Base-by-base conservation (phyloP, 2,888 invertebrate species). In the Caenorhabditis becei region DNA sequence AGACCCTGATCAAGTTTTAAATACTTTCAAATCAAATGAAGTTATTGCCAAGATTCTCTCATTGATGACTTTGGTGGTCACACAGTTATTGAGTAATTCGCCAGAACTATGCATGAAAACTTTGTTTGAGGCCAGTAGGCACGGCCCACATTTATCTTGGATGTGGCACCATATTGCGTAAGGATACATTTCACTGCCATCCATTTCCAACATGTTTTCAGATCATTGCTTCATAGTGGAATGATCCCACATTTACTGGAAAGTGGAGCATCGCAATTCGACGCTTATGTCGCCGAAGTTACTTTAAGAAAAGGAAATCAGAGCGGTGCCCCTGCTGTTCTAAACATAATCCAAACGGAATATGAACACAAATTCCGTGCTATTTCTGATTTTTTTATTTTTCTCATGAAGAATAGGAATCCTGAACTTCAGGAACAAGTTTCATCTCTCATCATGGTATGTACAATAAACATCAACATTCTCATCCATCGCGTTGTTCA, bases 151-250 rank as follows among this genome's bases (percentile, higher is more conserved):
- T 51, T 86, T 86, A 58, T 82, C 75, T 58, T 86, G 86, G 86
- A 81, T 86, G 54, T 86, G 85, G 85, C 66, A 83, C 5, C 84
- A 86, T 53, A 83, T 86, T 47, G 85, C 83, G 85, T 86, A 54
- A 56, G 79, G 20, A 3, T 14, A 41, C 16, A 2, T 41, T 41
- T 16, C 14, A 10, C 41, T 11, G 3, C 20, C 4, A 53, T 20
- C 24, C 11, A 11, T 51, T 37, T 24, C 16, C 8, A 14, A 23
- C 28, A 62, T 54, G 65, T 4, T 62, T 82, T 65, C 67, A 86
- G 86, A 24, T 69, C 71, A 1, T 67, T 74, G 0, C 79, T 80
- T 35, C 83, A 84, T n/a, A 77, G 75, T 14, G 32, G 67, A n/a
- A 82, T 85, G 0, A 82, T 85, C 7, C 66, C 77, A 10, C 81